phyloP scores from a whole-genome alignment of 2,888 invertebrate species.

The Aquatica leii region DNA sequence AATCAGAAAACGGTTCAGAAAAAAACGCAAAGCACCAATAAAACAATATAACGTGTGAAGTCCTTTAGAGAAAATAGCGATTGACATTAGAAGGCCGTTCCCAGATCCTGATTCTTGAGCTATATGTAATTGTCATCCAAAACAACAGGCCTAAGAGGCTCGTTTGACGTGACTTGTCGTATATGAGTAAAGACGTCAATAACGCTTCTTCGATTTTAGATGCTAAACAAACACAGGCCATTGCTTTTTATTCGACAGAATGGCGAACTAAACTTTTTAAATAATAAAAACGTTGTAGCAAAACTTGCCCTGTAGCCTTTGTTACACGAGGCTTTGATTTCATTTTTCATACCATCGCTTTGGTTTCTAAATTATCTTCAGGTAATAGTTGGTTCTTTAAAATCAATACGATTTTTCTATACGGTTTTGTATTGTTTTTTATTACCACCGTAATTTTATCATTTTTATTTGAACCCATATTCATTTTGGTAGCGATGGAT shows the following conservation, averaged over 20 bases:
- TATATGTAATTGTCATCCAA: conserved; percentile 94
- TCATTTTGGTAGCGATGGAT: no score
- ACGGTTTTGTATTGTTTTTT: conserved; percentile 64
- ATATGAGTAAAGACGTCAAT: conserved; percentile 98
- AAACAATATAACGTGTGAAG: no score
- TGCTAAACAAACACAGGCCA: conserved; percentile 97
- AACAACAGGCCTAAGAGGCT: conserved; percentile 84
- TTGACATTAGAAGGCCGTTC: no score
- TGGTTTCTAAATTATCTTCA: conserved; percentile 82
- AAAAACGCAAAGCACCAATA: no score
- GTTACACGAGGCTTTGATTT: conserved; percentile 94
- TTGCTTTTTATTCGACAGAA: conserved; percentile 97
- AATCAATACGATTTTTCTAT: conserved; percentile 86
- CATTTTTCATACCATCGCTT: conserved; percentile 88
- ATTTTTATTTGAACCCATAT: conserved; percentile 53
- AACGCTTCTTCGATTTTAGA: conserved; percentile 99
- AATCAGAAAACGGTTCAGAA: no score
- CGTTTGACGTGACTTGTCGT: conserved; percentile 92
- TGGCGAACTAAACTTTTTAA: conserved; percentile 97
- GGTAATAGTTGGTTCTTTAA: conserved; percentile 94
- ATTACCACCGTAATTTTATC: conserved; percentile 45
- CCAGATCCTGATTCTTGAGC: conserved; percentile 93
- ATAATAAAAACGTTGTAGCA: conserved; percentile 98
- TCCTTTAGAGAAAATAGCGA: no score
- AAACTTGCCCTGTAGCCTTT: conserved; percentile 98